Evolutionary conservation across 2,113 vertebrate species (phyloP), one percentile per base, ranked within the genome.

Genomic region (Serinus canaria): DNA sequence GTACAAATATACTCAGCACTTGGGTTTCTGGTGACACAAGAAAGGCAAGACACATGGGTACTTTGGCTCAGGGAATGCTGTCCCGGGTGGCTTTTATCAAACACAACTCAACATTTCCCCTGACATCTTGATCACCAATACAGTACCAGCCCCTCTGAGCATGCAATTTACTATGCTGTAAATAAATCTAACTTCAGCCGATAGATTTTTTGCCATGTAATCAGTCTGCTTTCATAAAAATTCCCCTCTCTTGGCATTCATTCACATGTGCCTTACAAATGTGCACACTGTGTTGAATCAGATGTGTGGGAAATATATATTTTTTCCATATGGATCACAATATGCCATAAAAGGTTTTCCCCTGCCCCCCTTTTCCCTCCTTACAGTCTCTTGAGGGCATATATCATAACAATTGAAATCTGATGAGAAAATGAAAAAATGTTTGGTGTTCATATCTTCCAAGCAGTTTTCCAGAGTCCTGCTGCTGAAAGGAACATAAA

Each of bases 371-470:
- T 47, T 4, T 66, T 72, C 68, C 43, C 73, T 80, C 58, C 77
- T 52, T 0, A 0, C 52, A 7, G 82, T 78, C 96, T 93, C 97
- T 69, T 27, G 69, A 85, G 96, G 89, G 95, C 55, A 92, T 97
- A 97, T 96, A 97, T 97, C 94, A 95, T 95, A 87, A 95, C 95
- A 96, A 97, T 89, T 84, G 95, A 93, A 94, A 96, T 89, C 95
- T 94, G 97, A 98, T 95, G 97, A 97, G 98, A 98, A 97, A 97
- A 98, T 94, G 96, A 97, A 96, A 92, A 97, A 98, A 92, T 80
- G 86, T 52, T 69, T 60, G 75, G 64, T 83, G 92, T 83, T 77
- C 74, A 92, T 94, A 89, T 91, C 91, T 87, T 86, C 95, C 97
- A 95, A 97, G 96, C 90, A 75, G 90, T 98, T 98, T 98, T 95